Evolutionary conservation across 2,888 invertebrate species (phyloP).

Genomic region (Mythimna vitellina): DNA sequence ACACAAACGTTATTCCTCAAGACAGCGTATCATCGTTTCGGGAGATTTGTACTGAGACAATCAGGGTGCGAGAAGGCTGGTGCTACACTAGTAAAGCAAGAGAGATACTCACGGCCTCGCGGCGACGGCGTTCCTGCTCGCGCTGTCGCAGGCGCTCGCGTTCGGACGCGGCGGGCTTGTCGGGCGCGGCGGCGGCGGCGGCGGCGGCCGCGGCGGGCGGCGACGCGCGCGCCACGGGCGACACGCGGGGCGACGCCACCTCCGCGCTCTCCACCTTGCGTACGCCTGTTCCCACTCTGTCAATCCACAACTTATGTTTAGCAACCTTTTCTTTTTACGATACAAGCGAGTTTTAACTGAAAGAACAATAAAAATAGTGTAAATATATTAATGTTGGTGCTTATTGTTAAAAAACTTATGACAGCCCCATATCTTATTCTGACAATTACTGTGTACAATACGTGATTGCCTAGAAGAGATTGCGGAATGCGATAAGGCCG

Average conservation of each 20-base stretch:
- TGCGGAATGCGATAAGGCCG: no score
- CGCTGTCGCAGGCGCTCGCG: slow-evolving; percentile 95
- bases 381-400: no score
- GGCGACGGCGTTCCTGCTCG: slow-evolving; percentile 97
- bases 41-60: background rate
- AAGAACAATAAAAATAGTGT: background rate
- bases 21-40: background rate
- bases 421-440: no score
- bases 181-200: slow-evolving; percentile 79
- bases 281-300: slow-evolving; percentile 71
- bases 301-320: slow-evolving; percentile 6
- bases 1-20: background rate
- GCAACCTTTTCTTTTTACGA: background rate
- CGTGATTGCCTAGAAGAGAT: no score
- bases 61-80: background rate
- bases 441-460: no score
- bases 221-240: slow-evolving; percentile 84
- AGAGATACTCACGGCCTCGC: slow-evolving; percentile 95
- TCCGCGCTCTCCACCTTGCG: slow-evolving; percentile 80
- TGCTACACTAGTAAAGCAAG: no score
- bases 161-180: slow-evolving; percentile 93
- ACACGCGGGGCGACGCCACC: slow-evolving; percentile 83
- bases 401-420: no score
- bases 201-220: slow-evolving; percentile 80
- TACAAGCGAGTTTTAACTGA: background rate